Percentiles rank a stretch among this genome's conserved stretches.
Conservation (phyloP, 2,888 invertebrate species). For the Latheticus oryzae region DNA sequence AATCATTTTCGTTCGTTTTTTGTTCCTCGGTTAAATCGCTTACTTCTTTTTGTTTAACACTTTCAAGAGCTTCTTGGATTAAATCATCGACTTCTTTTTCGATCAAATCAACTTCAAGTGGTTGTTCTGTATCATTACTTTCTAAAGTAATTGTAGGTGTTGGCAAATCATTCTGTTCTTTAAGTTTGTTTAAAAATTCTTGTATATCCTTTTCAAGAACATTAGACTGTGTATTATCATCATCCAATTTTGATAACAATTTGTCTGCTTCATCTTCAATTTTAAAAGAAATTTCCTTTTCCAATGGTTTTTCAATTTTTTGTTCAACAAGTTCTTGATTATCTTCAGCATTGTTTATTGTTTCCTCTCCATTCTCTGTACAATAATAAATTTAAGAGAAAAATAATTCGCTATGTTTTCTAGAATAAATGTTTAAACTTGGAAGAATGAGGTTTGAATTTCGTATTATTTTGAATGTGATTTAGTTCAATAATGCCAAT, state of each 20-base stretch:
- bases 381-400: slow-evolving; percentile 43
- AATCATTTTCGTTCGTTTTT: slow-evolving; percentile 8
- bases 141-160: slow-evolving; percentile 12
- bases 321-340: background rate
- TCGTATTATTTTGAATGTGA: slow-evolving; percentile 19
- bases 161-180: slow-evolving; percentile 27
- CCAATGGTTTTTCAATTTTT: background rate
- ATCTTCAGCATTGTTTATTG: background rate
- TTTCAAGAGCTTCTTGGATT: slow-evolving; percentile 45
- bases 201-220: slow-evolving; percentile 14
- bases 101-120: slow-evolving; percentile 55
- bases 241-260: background rate
- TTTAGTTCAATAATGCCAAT: slow-evolving; percentile 11
- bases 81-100: slow-evolving; percentile 46
- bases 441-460: slow-evolving; percentile 16
- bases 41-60: slow-evolving; percentile 18
- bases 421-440: slow-evolving; percentile 54
- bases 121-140: slow-evolving; percentile 9
- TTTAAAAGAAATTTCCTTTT: background rate
- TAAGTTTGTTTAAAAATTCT: slow-evolving; percentile 14
- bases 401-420: slow-evolving; percentile 47
- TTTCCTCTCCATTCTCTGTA: slow-evolving; percentile 56
- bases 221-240: background rate
- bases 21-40: slow-evolving; percentile 18
- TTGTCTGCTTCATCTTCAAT: background rate